A percentile compares a stretch with the other conserved stretches of the same genome.
Conservation (phyloP, 2,888 invertebrate species). For the Drosophila neutralis region DNA sequence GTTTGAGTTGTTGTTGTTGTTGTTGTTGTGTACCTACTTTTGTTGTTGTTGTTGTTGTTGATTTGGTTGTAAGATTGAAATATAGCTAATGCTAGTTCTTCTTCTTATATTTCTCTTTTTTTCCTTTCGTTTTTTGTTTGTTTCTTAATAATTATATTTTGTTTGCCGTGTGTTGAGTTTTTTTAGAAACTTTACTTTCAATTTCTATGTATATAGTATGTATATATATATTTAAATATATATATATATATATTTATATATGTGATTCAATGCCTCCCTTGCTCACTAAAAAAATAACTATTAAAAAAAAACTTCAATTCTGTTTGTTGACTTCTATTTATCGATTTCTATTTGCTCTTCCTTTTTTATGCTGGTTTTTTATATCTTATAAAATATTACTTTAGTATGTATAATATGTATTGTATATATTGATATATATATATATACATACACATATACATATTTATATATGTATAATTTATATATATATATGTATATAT, state of each 20-base stretch:
- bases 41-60: constrained; percentile 38
- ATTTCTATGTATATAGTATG: constrained; percentile 48
- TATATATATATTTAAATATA: constrained; percentile 45
- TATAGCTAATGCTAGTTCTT: constrained; percentile 42
- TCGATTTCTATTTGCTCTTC: constrained; percentile 23
- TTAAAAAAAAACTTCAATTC: constrained; percentile 76
- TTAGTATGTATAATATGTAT: constrained; percentile 74
- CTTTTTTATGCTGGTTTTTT: constrained; percentile 18
- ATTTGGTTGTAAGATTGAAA: constrained; percentile 52
- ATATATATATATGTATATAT: constrained; percentile 41
- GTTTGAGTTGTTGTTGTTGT: constrained; percentile 18
- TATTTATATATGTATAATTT: constrained; percentile 30
- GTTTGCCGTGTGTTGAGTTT: constrained; percentile 47
- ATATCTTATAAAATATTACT: constrained; percentile 73
- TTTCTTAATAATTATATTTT: constrained; percentile 60
- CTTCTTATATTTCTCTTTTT: constrained; percentile 1
- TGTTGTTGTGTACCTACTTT: constrained; percentile 69
- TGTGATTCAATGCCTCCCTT: constrained; percentile 71
- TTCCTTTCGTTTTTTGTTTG: constrained; percentile 23
- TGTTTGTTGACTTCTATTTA: constrained; percentile 52
- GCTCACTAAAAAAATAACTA: constrained; percentile 78
- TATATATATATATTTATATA: constrained; percentile 56
- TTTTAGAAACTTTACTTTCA: constrained; percentile 38
- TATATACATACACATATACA: constrained; percentile 35
- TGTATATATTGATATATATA: constrained; percentile 62